Percentiles rank a stretch among this genome's conserved stretches.
Evolutionary conservation across 1,140 invertebrate species (phyloP).

Genomic region (Leptopilina clavipes): DNA sequence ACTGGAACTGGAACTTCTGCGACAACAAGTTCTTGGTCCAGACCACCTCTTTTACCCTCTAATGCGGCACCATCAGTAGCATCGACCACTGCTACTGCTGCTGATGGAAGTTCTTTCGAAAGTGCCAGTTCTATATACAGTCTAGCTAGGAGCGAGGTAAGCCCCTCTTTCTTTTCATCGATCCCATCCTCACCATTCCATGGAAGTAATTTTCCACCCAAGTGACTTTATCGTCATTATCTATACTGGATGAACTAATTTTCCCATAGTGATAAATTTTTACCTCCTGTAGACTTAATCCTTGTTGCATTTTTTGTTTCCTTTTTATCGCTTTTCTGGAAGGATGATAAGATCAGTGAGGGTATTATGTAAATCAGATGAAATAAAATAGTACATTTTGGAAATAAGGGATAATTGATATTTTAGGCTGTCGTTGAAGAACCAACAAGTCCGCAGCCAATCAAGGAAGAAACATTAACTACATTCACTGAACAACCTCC

Average conservation of each 20-base stretch:
- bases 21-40: conserved; percentile 71
- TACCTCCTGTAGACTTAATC: no score
- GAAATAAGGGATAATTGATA: no score
- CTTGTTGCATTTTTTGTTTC: no score
- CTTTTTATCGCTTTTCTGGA: no score
- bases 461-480: conserved; percentile 66
- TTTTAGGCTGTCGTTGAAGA: conserved; percentile 69
- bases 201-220: background rate
- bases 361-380: no score
- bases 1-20: conserved; percentile 73
- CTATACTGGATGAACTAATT: background rate
- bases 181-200: background rate
- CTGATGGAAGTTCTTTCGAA: conserved; percentile 86
- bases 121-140: conserved; percentile 87
- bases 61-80: conserved; percentile 69
- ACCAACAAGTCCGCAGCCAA: conserved; percentile 64
- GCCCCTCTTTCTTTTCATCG: background rate
- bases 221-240: conserved; percentile 6
- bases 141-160: conserved; percentile 81
- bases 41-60: conserved; percentile 64
- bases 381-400: no score
- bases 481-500: conserved; percentile 61
- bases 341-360: no score
- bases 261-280: no score
- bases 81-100: conserved; percentile 76